Conservation (phyloP, 2,113 vertebrate genomes). For the Megaleporinus macrocephalus region DNA sequence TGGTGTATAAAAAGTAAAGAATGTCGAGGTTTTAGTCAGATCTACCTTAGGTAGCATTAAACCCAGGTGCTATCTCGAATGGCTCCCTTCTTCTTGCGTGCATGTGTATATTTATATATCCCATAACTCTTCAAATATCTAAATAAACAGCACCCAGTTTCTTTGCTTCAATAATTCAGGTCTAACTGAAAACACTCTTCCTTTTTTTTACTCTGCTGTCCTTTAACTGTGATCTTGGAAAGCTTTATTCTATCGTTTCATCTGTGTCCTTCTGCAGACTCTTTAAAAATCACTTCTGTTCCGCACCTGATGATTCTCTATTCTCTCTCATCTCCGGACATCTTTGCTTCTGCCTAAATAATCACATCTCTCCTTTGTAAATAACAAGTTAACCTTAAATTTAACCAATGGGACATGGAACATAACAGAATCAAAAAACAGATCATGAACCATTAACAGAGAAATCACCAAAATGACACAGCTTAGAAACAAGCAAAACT, state of each 20-base stretch:
- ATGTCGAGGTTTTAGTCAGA: too few relatives aligned
- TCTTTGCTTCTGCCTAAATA: conserved; percentile 22
- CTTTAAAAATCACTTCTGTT: conserved; percentile 18
- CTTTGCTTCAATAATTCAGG: conserved; percentile 21
- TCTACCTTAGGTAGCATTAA: too few relatives aligned
- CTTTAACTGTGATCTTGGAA: conserved; percentile 3
- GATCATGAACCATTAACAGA: neutral
- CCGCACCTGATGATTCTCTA: conserved; percentile 19
- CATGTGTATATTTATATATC: neutral
- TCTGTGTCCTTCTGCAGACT: neutral
- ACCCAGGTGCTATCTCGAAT: too few relatives aligned
- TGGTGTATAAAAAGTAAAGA: too few relatives aligned
- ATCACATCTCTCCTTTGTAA: neutral
- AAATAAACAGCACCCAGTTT: conserved; percentile 13
- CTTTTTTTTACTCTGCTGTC: neutral
- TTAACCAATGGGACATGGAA: neutral
- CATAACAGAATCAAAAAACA: neutral
- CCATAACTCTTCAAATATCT: neutral
- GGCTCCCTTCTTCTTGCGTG: too few relatives aligned
- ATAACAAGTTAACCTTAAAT: conserved; percentile 2
- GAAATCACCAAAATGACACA: neutral
- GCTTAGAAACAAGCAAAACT: too few relatives aligned
- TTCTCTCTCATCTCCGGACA: conserved; percentile 25
- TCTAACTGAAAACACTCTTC: neutral
- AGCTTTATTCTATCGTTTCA: conserved; percentile 18